These are phyloP conservation scores for Calycopis cecrops DNA, from an alignment of 1,140 invertebrate genomes.

Conservation along the genomic window DNA sequence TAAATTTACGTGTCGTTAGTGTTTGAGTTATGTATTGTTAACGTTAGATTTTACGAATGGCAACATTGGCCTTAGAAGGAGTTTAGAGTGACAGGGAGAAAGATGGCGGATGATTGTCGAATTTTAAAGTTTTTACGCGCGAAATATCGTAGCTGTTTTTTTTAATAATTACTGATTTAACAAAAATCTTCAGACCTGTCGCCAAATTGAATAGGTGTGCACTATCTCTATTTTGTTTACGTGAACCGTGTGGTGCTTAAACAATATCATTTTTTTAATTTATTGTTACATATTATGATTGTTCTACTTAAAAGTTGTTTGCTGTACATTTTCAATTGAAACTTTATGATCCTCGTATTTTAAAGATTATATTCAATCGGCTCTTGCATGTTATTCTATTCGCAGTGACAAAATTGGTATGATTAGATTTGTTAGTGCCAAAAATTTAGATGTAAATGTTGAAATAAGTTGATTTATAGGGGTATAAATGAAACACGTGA, in stretches of 20 bases:
- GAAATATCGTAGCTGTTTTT: background rate
- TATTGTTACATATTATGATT: slow-evolving; percentile 26
- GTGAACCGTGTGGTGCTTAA: slow-evolving; percentile 48
- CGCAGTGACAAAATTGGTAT: slow-evolving; percentile 35
- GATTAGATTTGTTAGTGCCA: slow-evolving; percentile 72
- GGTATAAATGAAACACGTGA: slow-evolving; percentile 50
- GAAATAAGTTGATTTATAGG: slow-evolving; percentile 65
- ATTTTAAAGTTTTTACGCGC: background rate
- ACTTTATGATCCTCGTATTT: slow-evolving; percentile 9
- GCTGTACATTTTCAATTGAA: slow-evolving; percentile 4
- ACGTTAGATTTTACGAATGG: slow-evolving; percentile 18
- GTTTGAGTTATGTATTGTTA: slow-evolving; percentile 19
- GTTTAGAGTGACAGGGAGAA: slow-evolving; percentile 8
- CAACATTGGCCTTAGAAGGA: slow-evolving; percentile 12
- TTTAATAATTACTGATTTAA: too few species aligned
- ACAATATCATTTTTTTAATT: slow-evolving; percentile 37
- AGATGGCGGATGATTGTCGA: slow-evolving; percentile 6
- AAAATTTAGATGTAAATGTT: slow-evolving; percentile 60
- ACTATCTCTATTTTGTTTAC: slow-evolving; percentile 21
- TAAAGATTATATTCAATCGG: slow-evolving; percentile 6
- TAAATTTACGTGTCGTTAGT: slow-evolving; percentile 14
- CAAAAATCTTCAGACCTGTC: too few species aligned
- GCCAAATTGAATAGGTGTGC: background rate
- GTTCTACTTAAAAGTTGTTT: slow-evolving; percentile 10
- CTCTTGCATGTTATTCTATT: slow-evolving; percentile 18